Base-by-base conservation (phyloP, 2,797 vertebrate species). In the Leucoraja ocellata region DNA sequence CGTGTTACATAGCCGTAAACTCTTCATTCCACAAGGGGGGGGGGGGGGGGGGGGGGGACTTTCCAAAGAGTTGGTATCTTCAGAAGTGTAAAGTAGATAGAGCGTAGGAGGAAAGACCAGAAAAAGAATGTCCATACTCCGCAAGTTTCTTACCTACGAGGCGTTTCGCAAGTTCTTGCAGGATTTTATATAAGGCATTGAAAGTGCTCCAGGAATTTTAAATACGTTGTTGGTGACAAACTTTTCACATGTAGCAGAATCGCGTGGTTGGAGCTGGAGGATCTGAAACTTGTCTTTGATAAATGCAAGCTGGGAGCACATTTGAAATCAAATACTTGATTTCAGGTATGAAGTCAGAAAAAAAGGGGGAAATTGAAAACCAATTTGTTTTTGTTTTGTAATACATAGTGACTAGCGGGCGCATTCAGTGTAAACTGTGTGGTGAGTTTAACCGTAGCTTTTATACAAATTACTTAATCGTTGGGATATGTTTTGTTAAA, bases 41-140 rank as follows among this genome's bases (percentile, higher is more conserved):
- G 46, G 46, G 46, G 46, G 2, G 46, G 2, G 97, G 97, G 97
- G 97, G 96, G 97, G 98, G 97, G 97, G 96, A 97, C 96, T 97
- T 96, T 95, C 96, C 96, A 92, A 95, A 96, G 96, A 95, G 96
- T 96, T 95, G 94, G 95, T 96, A 96, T 96, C 97, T 95, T 97
- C 96, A 97, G 96, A 97, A 97, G 97, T 98, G 97, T 97, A 97
- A 97, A 97, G 96, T 96, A 96, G 96, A 94, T 96, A 95, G 96
- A 94, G 98, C 98, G 99, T 99, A 97, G 99, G 98, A 98, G 98
- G 98, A 96, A 92, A 97, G 97, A 94, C 96, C 96, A 94, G 97
- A 96, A 95, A 97, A 98, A 98, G 98, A 98, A 99, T 98, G 96
- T 96, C 84, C 96, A 96, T 94, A 95, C 96, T 96, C 96, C 95